Evolutionary conservation across 2,888 invertebrate genomes (phyloP).

Genomic region (Hirtodrosophila trivittata): DNA sequence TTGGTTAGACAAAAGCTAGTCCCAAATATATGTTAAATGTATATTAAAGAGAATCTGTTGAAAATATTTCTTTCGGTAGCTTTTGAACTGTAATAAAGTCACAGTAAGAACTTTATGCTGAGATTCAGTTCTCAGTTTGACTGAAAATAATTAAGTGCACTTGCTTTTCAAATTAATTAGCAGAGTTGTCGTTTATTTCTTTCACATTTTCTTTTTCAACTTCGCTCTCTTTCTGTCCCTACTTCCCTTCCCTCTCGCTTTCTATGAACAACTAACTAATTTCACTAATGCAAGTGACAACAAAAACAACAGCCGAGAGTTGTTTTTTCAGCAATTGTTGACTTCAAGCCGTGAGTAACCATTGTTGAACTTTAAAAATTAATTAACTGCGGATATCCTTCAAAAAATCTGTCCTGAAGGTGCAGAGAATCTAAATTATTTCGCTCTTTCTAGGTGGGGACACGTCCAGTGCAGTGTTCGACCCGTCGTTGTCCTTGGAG

Average conservation of each 20-base stretch:
- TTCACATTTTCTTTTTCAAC: conserved; percentile 1
- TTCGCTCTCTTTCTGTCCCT: background rate
- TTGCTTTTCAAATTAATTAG: conserved; percentile 72
- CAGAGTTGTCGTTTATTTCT: conserved; percentile 31
- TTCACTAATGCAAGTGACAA: conserved; percentile 75
- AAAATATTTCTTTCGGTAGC: too few species aligned
- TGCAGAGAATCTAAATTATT: conserved; percentile 55
- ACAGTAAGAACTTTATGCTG: too few species aligned
- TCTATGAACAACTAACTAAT: conserved; percentile 44
- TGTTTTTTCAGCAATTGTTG: conserved; percentile 56
- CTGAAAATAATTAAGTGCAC: conserved; percentile 52
- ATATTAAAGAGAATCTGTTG: too few species aligned
- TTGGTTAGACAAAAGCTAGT: too few species aligned
- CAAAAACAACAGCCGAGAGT: conserved; percentile 15
- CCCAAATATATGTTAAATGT: too few species aligned
- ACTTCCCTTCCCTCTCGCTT: conserved; percentile 3
- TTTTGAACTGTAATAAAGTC: too few species aligned
- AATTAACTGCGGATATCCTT: conserved; percentile 74
- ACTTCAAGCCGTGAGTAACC: conserved; percentile 20
- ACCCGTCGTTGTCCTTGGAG: conserved; percentile 77
- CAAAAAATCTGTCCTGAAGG: conserved; percentile 41
- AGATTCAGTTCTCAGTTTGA: background rate
- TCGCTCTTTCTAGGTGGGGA: conserved; percentile 50
- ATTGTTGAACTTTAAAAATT: conserved; percentile 76
- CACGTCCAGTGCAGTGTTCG: conserved; percentile 29